Conservation (phyloP, 2,888 invertebrate species). For the Lepidocyrtinus sp. region DNA sequence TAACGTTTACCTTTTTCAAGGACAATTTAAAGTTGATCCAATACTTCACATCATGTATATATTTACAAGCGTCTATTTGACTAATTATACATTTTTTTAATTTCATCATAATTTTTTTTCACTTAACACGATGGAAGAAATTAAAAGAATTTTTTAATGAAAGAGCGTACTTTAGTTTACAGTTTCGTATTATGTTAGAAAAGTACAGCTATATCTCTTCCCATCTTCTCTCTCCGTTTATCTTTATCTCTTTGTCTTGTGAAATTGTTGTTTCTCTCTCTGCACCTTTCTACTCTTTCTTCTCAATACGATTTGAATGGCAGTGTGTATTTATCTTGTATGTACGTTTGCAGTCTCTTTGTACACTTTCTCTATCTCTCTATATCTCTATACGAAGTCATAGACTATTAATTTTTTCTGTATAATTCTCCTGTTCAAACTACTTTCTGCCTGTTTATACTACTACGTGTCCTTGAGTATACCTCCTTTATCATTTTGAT, state of each 20-base stretch:
- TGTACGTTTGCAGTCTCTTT: conserved; percentile 47
- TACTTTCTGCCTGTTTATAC: conserved; percentile 15
- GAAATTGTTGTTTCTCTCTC: conserved; percentile 42
- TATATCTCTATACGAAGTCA: conserved; percentile 12
- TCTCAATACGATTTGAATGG: conserved; percentile 48
- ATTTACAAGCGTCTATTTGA: background rate
- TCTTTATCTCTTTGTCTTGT: conserved; percentile 43
- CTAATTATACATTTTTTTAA: background rate
- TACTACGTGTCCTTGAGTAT: background rate
- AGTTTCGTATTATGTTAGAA: background rate
- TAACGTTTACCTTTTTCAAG: background rate
- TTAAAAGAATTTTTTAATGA: conserved; percentile 1
- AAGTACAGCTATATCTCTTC: conserved; percentile 2
- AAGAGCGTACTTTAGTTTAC: conserved; percentile 6
- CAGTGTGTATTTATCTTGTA: conserved; percentile 57
- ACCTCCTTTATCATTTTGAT: background rate
- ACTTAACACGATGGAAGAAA: conserved; percentile 30
- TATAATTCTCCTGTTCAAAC: conserved; percentile 33
- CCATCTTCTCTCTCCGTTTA: conserved; percentile 38
- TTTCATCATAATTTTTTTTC: background rate
- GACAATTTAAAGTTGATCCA: background rate
- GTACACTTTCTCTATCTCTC: conserved; percentile 34
- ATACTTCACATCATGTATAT: background rate
- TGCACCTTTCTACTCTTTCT: conserved; percentile 48
- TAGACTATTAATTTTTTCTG: conserved; percentile 23